Conservation (phyloP, 1,140 invertebrate genomes). For the Stenopsyche tienmushanensis region DNA sequence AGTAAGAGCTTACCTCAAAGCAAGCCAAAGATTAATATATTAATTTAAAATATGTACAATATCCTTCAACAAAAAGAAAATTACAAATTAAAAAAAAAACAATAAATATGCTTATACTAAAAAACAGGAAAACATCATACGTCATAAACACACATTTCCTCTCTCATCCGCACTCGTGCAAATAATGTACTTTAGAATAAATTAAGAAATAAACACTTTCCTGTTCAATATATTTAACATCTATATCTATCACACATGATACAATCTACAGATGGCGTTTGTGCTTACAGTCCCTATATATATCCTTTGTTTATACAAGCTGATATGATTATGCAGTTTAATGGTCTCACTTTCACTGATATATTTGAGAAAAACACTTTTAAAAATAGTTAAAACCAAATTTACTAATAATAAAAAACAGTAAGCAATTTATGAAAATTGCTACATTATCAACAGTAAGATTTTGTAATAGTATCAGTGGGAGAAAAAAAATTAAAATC, state of each 20-base stretch:
- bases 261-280: slow-evolving; percentile 37
- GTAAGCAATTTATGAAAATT: no score
- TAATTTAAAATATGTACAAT: slow-evolving; percentile 25
- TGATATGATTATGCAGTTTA: slow-evolving; percentile 38
- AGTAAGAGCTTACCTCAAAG: not conserved
- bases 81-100: slow-evolving; percentile 7
- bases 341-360: slow-evolving; percentile 25
- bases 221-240: slow-evolving; percentile 13
- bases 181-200: slow-evolving; percentile 1
- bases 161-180: not conserved
- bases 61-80: not conserved
- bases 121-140: slow-evolving; percentile 1
- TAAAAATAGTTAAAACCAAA: no score
- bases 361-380: no score
- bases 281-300: slow-evolving; percentile 32
- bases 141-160: not conserved
- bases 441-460: no score
- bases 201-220: slow-evolving; percentile 15
- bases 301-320: slow-evolving; percentile 29
- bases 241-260: slow-evolving; percentile 33
- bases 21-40: slow-evolving; percentile 5
- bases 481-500: no score
- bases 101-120: slow-evolving; percentile 17
- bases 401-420: no score
- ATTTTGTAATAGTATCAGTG: no score